Base-by-base conservation (phyloP, 2,797 vertebrate genomes). In the Chloroceryle amazona region DNA sequence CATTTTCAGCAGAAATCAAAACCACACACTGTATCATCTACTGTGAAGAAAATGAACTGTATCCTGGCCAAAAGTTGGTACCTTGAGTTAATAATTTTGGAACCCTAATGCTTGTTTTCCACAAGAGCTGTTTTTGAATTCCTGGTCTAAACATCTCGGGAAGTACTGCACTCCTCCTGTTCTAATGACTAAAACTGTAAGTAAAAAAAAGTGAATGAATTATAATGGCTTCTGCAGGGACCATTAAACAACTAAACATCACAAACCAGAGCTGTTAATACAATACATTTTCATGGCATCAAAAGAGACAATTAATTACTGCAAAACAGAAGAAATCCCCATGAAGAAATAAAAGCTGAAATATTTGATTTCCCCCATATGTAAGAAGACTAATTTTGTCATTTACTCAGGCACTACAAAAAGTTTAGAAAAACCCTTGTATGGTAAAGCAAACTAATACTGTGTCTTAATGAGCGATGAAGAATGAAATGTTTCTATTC, bases 401-500 rank as follows among this genome's bases (percentile, higher is more conserved):
- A 86, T 86, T 89, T 92, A 90, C 17, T 75, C 52, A 75, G 70
- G 17, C 25, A 78, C 5, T 37, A 86, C 68, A 82, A 89, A n/a
- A 91, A 89, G 67, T 78, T 97, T 79, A 51, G 86, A 96, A 81
- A 98, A 96, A 54, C 31, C 67, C 47, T 94, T 16, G 7, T 75
- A 29, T 10, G 44, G 75, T 94, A 94, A 96, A 33, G 47, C 12
- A 93, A 97, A 92, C 26, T 97, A 96, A 94, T 93, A 96, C 58
- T 95, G 37, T 94, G 58, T 96, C 81, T 72, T 84, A 97, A 97
- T 95, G 95, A 96, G 76, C 46, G 76, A 96, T 86, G 94, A 97
- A 97, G 83, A 97, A 97, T 91, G 73, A 96, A 98, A 93, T 66
- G 65, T 95, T 94, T 61, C 70, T 73, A 89, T 92, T 97, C 72